These are phyloP conservation scores for Tethea ocularis DNA, from an alignment of 2,888 invertebrate genomes.

Conservation along the genomic window DNA sequence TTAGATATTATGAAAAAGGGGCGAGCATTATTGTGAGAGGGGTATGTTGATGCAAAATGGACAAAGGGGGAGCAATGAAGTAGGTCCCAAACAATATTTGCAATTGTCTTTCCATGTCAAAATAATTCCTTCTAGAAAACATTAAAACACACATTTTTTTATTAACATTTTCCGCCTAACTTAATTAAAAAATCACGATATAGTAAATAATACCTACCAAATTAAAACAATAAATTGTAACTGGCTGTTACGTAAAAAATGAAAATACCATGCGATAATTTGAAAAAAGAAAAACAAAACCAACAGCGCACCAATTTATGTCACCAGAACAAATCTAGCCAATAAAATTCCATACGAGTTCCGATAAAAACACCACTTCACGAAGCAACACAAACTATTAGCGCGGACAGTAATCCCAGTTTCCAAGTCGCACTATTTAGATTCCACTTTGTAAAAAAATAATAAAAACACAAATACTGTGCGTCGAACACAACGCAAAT, in stretches of 20 bases:
- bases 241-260: background rate
- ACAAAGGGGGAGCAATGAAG: background rate
- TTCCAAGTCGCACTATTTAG: background rate
- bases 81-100: background rate
- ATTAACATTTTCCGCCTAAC: background rate
- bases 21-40: no score
- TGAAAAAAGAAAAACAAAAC: constrained; percentile 5
- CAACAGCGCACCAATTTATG: constrained; percentile 37
- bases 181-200: constrained; percentile 1
- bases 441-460: constrained; percentile 5
- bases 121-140: background rate
- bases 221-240: background rate
- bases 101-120: background rate
- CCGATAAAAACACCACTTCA: background rate
- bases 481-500: constrained; percentile 1
- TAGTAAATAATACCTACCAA: background rate
- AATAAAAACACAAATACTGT: background rate
- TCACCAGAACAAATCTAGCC: constrained; percentile 56
- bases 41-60: background rate
- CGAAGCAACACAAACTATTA: constrained; percentile 1
- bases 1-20: no score
- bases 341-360: constrained; percentile 7
- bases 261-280: constrained; percentile 1
- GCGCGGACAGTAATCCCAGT: background rate
- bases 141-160: background rate